Evolutionary conservation across 1,140 invertebrate species (phyloP).

Genomic region (Diorhabda elongata): DNA sequence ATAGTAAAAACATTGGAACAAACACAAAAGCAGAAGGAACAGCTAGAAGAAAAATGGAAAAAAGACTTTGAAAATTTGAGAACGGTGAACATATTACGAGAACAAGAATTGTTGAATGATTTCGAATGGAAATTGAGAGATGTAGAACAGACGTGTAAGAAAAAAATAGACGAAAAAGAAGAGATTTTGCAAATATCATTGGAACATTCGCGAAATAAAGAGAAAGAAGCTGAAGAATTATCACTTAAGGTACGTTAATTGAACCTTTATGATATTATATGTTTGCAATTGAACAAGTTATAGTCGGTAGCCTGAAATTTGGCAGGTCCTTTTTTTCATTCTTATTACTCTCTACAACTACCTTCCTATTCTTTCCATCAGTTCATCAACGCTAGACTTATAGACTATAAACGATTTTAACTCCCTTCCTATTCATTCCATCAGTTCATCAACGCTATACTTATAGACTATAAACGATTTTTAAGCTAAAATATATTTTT

Average conservation of each 20-base stretch:
- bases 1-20: constrained; percentile 58
- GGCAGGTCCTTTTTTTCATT: too few relatives aligned
- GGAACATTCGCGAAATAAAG: constrained; percentile 48
- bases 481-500: too few relatives aligned
- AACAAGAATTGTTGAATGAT: constrained; percentile 62
- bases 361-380: too few relatives aligned
- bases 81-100: constrained; percentile 54
- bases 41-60: constrained; percentile 58
- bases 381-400: too few relatives aligned
- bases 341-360: too few relatives aligned
- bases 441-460: too few relatives aligned
- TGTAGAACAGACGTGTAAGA: constrained; percentile 60
- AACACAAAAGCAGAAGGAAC: constrained; percentile 55
- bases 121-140: constrained; percentile 67
- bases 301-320: too few relatives aligned
- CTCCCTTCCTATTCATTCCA: too few relatives aligned
- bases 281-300: too few relatives aligned
- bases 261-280: too few relatives aligned
- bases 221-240: constrained; percentile 48
- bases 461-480: too few relatives aligned
- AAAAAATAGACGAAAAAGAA: constrained; percentile 55
- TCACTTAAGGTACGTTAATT: constrained; percentile 36
- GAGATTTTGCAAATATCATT: constrained; percentile 51
- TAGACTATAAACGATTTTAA: too few relatives aligned
- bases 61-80: constrained; percentile 59